phyloP scores from a whole-genome alignment of 1,140 invertebrate species.

The Drosophila leontia region DNA sequence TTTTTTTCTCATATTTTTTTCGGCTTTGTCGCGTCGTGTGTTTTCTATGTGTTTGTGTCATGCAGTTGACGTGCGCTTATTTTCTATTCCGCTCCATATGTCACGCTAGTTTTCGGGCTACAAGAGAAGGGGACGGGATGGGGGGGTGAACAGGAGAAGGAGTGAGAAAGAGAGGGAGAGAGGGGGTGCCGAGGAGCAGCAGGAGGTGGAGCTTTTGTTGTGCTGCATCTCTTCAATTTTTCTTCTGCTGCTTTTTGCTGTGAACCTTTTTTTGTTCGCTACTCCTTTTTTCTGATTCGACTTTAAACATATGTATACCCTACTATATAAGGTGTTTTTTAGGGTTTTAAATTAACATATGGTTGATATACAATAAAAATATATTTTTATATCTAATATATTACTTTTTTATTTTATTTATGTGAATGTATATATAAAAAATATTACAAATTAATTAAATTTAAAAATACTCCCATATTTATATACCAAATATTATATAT shows the following conservation, averaged over 20 bases:
- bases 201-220: conserved; percentile 47
- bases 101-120: conserved; percentile 56
- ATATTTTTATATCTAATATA: too few species aligned
- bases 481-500: too few species aligned
- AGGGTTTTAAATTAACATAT: too few species aligned
- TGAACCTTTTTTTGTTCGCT: conserved; percentile 1
- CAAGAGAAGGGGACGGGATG: not conserved
- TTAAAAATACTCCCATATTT: too few species aligned
- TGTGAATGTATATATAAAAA: too few species aligned
- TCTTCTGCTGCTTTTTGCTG: conserved; percentile 29
- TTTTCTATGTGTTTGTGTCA: conserved; percentile 78
- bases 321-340: not conserved
- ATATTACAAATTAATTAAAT: too few species aligned
- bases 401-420: too few species aligned
- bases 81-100: conserved; percentile 83
- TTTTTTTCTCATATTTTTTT: conserved; percentile 48
- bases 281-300: conserved; percentile 4
- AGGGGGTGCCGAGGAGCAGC: conserved; percentile 5
- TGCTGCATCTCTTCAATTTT: conserved; percentile 47
- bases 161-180: not conserved
- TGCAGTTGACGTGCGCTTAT: conserved; percentile 83
- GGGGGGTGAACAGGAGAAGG: not conserved
- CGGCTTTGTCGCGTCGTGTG: conserved; percentile 73
- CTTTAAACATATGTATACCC: conserved; percentile 25
- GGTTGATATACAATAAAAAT: too few species aligned